These are phyloP conservation scores for Corythoichthys intestinalis DNA, from an alignment of 2,113 vertebrate genomes.

Conservation along the genomic window DNA sequence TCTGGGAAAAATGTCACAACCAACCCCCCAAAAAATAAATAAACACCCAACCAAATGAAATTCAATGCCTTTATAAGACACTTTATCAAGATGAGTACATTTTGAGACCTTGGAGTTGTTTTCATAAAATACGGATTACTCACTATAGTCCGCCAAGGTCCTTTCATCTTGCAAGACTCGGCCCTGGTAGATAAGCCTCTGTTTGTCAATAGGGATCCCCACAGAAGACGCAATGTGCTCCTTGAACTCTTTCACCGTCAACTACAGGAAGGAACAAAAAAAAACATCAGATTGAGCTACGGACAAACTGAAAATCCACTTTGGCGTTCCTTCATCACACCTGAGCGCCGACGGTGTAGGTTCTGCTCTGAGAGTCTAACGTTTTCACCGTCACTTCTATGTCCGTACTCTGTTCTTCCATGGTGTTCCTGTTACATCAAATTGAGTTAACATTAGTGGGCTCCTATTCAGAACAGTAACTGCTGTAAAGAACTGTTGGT, in stretches of 20 bases:
- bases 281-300: background rate
- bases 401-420: conserved; percentile 77
- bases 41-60: no score
- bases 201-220: conserved; percentile 86
- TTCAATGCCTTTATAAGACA: no score
- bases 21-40: no score
- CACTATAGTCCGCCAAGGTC: conserved; percentile 87
- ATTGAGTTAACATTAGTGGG: background rate
- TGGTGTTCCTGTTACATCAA: conserved; percentile 38
- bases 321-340: conserved; percentile 49
- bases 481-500: background rate
- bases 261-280: conserved; percentile 53
- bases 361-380: conserved; percentile 87
- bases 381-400: conserved; percentile 90
- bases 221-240: conserved; percentile 85
- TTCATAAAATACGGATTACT: conserved; percentile 41
- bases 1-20: no score
- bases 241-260: conserved; percentile 89
- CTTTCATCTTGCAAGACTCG: conserved; percentile 88
- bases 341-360: conserved; percentile 82
- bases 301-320: background rate
- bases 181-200: conserved; percentile 90
- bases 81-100: no score
- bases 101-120: no score
- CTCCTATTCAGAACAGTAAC: background rate